Percentiles rank a stretch among this genome's conserved stretches.
Evolutionary conservation across 2,888 invertebrate species (phyloP).

Genomic region (Aporophyla nigra): DNA sequence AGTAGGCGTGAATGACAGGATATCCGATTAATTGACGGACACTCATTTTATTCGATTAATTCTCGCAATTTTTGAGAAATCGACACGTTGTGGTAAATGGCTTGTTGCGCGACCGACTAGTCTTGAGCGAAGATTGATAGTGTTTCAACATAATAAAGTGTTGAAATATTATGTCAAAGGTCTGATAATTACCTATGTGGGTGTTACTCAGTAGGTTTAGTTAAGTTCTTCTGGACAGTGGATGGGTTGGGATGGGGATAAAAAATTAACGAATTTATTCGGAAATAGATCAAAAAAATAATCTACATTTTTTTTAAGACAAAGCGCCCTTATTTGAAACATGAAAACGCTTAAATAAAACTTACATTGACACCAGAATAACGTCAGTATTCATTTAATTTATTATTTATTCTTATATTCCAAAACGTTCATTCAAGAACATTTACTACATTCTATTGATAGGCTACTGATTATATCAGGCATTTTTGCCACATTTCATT

Average conservation of each 20-base stretch:
- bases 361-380: too few relatives aligned
- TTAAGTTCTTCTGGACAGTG: background rate
- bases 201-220: background rate
- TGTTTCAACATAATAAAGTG: constrained; percentile 37
- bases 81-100: constrained; percentile 43
- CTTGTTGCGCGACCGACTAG: constrained; percentile 32
- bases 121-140: constrained; percentile 43
- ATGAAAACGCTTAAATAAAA: background rate
- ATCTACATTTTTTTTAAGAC: background rate
- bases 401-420: background rate
- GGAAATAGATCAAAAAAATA: too few relatives aligned
- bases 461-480: background rate
- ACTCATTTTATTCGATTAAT: constrained; percentile 42
- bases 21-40: constrained; percentile 45
- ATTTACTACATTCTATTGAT: background rate
- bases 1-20: constrained; percentile 33
- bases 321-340: background rate
- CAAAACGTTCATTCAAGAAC: background rate
- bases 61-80: constrained; percentile 47
- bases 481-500: background rate
- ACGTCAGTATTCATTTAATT: background rate
- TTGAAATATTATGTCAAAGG: background rate
- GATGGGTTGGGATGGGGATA: background rate
- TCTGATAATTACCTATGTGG: constrained; percentile 6
- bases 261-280: too few relatives aligned